These are phyloP conservation scores for Tympanuchus pallidicinctus DNA, from an alignment of 2,113 vertebrate species.

Conservation along the genomic window DNA sequence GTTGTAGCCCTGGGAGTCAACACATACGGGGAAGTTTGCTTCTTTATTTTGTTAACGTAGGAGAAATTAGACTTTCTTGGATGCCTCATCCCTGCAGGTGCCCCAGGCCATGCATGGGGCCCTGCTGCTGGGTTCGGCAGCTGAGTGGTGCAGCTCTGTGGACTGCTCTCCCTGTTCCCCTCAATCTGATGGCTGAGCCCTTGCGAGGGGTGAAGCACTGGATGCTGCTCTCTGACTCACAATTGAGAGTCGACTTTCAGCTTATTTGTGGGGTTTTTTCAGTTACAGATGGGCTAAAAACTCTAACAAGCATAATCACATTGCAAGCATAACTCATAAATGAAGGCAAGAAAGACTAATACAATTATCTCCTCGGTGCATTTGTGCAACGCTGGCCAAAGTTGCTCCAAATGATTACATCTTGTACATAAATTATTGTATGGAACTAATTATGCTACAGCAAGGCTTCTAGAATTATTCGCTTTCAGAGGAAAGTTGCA, in stretches of 20 bases:
- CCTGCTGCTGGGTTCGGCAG: not conserved
- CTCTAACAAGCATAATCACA: not conserved
- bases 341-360: not conserved
- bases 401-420: not conserved
- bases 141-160: accelerated
- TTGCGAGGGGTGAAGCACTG: too few species aligned
- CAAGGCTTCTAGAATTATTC: not conserved
- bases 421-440: not conserved
- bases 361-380: not conserved
- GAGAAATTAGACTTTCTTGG: too few species aligned
- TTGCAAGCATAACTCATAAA: not conserved
- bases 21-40: too few species aligned
- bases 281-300: not conserved
- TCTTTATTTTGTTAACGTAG: too few species aligned
- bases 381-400: not conserved
- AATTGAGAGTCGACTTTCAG: not conserved
- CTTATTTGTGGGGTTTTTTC: not conserved
- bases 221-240: not conserved
- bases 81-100: not conserved
- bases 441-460: not conserved
- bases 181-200: accelerated
- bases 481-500: not conserved
- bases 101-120: not conserved
- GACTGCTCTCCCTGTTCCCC: too few species aligned
- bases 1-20: not conserved